phyloP scores from a whole-genome alignment of 2,113 vertebrate species.

The Gasterosteus nipponicus region DNA sequence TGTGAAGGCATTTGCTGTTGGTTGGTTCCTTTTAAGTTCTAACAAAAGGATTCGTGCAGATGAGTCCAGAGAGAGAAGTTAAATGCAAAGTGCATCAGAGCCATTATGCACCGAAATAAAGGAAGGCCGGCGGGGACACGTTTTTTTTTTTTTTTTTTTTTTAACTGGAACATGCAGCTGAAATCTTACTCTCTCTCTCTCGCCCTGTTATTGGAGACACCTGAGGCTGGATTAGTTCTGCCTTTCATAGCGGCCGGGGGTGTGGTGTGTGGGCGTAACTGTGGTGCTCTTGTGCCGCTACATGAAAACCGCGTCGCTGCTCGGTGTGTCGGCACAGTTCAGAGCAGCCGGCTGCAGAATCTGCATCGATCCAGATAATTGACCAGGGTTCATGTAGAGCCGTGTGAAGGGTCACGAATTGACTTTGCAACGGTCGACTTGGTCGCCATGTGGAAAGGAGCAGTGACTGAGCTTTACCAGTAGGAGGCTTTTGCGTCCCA shows the following conservation, averaged over 20 bases:
- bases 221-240: constrained; percentile 40
- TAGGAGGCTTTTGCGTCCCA: constrained; percentile 24
- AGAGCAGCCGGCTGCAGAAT: constrained; percentile 13
- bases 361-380: not conserved
- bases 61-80: constrained; percentile 19
- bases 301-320: constrained; percentile 37
- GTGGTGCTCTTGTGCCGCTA: constrained; percentile 22
- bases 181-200: not conserved
- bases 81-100: constrained; percentile 21
- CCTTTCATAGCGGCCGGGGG: constrained; percentile 52
- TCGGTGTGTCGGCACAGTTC: constrained; percentile 15
- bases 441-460: not conserved
- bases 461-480: constrained; percentile 8
- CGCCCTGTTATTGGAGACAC: constrained; percentile 25
- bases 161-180: constrained; percentile 59
- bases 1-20: not conserved
- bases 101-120: constrained; percentile 48
- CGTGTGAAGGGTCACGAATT: not conserved
- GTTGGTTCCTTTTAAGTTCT: constrained; percentile 17
- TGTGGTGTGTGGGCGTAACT: constrained; percentile 62
- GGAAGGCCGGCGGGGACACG: constrained; percentile 65
- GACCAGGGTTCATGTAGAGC: not conserved
- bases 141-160: constrained; percentile 53
- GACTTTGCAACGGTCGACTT: not conserved
- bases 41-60: constrained; percentile 6